Base-by-base conservation (phyloP, 2,113 vertebrate genomes). In the Psilopogon haemacephalus region DNA sequence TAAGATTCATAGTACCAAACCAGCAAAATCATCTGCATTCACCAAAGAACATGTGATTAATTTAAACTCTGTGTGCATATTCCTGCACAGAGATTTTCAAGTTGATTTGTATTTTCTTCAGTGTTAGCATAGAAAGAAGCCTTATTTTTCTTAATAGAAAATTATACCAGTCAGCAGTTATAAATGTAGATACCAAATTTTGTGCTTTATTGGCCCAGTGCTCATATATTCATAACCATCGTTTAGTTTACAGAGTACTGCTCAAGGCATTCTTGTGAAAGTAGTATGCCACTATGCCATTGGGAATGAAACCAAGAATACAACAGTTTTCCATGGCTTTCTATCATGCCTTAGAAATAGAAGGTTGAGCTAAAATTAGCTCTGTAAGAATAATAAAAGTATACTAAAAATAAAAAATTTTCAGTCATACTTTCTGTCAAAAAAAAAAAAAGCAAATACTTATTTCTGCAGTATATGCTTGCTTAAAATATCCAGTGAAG, bases 361-460 rank as follows among this genome's bases (percentile, higher is more conserved):
- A 82, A 63, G 88, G 37, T 77, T 95, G 91, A 90, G 46, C 64
- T 93, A 93, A 93, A 96, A 94, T n/a, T 94, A 82, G 21, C 32
- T 93, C 56, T 58, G n/a, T 37, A 89, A 89, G 52, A 80, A 89
- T 91, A 93, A 82, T 80, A 91, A 74, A 73, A 78, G 21, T 59
- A 50, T 62, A 37, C 89, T 89, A 94, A 95, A 95, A 94, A 95
- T 93, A n/a, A n/a, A n/a, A n/a, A n/a, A n/a, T 72, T 91, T 92
- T 91, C 79, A 92, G 38, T 75, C 38, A 33, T 50, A 55, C 9
- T 85, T 89, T 86, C 44, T 38, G 15, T 64, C 19, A 0, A 67
- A 84, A 86, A 83, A 54, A 46, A 72, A 59, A 8, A 71, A 88
- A n/a, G 33, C 37, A 46, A 42, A 15, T 0, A 78, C 10, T 19